Evolutionary conservation across 2,888 invertebrate species (phyloP).

Genomic region (Mellilla xanthometata): DNA sequence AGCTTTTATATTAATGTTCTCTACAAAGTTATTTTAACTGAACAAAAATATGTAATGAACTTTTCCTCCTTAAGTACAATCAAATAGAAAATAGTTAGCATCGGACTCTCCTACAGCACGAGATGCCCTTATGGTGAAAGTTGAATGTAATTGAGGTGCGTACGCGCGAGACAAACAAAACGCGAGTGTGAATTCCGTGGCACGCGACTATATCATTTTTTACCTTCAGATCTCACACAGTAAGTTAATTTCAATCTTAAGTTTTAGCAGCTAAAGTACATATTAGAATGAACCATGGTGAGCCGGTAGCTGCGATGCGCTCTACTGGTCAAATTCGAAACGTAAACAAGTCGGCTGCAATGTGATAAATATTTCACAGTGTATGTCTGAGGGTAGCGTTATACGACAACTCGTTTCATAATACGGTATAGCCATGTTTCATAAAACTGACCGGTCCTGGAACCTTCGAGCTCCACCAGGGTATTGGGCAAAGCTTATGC

Average conservation of each 20-base stretch:
- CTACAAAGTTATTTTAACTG: too few species aligned
- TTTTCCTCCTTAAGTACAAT: too few species aligned
- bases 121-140: constrained; percentile 73
- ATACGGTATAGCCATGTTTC: constrained; percentile 21
- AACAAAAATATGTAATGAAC: too few species aligned
- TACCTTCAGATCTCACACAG: constrained; percentile 34
- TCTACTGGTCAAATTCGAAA: constrained; percentile 52
- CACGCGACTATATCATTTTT: constrained; percentile 55
- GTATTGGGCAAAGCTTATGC: not conserved
- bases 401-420: constrained; percentile 31
- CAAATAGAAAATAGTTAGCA: constrained; percentile 11
- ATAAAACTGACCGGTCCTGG: constrained; percentile 13
- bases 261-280: constrained; percentile 35
- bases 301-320: constrained; percentile 39
- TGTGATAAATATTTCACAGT: constrained; percentile 50
- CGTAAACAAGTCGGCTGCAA: constrained; percentile 47
- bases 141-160: constrained; percentile 64
- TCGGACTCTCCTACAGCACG: constrained; percentile 35
- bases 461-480: not conserved
- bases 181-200: constrained; percentile 38
- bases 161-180: constrained; percentile 57
- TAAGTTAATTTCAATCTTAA: constrained; percentile 41
- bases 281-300: constrained; percentile 37
- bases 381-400: constrained; percentile 30
- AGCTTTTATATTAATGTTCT: too few species aligned